A percentile compares a stretch with the other conserved stretches of the same genome.
Conservation (phyloP, 2,888 invertebrate species). For the Zootermopsis nevadensis region DNA sequence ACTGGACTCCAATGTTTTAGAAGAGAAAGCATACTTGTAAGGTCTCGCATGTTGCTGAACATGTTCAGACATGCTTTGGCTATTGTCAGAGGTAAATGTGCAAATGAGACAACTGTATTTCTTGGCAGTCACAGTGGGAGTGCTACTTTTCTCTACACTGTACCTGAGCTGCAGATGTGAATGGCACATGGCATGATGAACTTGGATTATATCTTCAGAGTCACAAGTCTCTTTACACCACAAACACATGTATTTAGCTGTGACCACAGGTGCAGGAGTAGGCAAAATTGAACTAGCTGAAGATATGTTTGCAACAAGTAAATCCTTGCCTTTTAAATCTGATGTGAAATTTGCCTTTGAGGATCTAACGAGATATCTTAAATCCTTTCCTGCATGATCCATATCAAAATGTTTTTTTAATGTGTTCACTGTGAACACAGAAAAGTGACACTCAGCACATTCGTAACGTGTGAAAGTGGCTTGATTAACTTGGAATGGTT, state of each 20-base stretch:
- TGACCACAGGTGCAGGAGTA: not conserved
- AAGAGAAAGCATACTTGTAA: constrained; percentile 63
- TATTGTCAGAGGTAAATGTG: constrained; percentile 58
- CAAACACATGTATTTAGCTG: constrained; percentile 27
- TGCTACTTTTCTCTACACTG: constrained; percentile 46
- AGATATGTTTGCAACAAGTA: not conserved
- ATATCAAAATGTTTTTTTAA: constrained; percentile 42
- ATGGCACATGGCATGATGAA: constrained; percentile 62
- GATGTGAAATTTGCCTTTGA: not conserved
- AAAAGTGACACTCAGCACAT: constrained; percentile 46
- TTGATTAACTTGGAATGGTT: constrained; percentile 5
- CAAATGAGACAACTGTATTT: constrained; percentile 63
- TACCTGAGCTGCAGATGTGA: constrained; percentile 58
- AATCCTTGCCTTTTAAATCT: not conserved
- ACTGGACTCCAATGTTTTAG: constrained; percentile 58
- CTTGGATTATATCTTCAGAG: constrained; percentile 58
- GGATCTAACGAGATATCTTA: not conserved
- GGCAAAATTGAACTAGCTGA: not conserved
- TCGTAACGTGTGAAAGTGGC: constrained; percentile 38
- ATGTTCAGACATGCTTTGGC: constrained; percentile 61
- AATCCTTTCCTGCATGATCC: constrained; percentile 20
- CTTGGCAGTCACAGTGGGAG: constrained; percentile 52
- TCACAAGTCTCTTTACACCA: constrained; percentile 60
- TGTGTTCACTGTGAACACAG: constrained; percentile 31
- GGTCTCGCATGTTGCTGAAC: constrained; percentile 62